These are phyloP conservation scores for Sorex araneus DNA, from an alignment of 2,113 vertebrate genomes.

Conservation along the genomic window DNA sequence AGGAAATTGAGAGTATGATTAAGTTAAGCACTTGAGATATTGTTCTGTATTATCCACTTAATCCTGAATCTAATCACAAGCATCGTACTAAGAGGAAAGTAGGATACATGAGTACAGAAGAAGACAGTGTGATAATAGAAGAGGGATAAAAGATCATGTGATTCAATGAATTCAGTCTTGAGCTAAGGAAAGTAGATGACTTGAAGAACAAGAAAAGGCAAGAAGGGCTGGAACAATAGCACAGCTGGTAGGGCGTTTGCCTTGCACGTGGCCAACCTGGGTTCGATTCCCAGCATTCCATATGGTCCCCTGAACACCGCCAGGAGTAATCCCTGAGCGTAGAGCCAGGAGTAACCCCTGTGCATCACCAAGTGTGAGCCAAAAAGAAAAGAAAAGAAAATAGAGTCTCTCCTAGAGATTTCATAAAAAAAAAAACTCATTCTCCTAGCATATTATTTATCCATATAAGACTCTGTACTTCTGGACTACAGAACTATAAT, in stretches of 20 bases:
- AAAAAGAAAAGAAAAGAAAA: background rate
- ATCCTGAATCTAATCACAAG: background rate
- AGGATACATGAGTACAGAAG: background rate
- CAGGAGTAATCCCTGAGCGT: no score
- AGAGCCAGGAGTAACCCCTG: no score
- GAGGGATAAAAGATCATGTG: background rate
- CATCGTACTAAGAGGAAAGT: background rate
- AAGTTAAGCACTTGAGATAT: background rate
- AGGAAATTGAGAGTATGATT: background rate
- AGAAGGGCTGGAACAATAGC: no score
- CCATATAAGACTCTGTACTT: background rate
- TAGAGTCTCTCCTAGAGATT: background rate
- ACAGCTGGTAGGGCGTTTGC: no score
- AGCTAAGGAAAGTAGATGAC: background rate
- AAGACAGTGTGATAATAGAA: background rate
- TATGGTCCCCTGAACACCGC: no score
- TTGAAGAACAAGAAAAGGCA: background rate
- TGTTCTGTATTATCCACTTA: background rate
- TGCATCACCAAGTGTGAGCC: no score
- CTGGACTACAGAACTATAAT: background rate
- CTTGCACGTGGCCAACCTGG: no score
- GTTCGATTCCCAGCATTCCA: no score
- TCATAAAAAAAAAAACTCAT: background rate
- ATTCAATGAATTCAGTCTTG: background rate
- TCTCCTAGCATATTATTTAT: background rate